Conservation (phyloP, 2,888 invertebrate genomes). For the Myopa tessellatipennis region DNA sequence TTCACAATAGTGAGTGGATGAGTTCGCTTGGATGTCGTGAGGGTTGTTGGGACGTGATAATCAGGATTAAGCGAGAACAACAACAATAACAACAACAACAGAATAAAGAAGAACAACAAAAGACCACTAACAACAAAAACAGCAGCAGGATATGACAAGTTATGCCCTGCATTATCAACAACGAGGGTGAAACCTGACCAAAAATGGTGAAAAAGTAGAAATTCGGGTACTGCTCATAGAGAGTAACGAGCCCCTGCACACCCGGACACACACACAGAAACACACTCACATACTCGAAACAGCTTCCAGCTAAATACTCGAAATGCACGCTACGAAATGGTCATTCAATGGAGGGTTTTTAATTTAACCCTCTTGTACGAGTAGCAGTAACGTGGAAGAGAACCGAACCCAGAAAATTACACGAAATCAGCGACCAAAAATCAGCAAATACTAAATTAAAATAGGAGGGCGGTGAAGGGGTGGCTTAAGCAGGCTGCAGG, state of each 20-base stretch:
- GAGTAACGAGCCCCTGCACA: constrained; percentile 11
- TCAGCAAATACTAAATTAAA: constrained; percentile 28
- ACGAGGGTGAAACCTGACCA: constrained; percentile 33
- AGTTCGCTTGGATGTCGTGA: background rate
- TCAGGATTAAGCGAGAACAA: constrained; percentile 10
- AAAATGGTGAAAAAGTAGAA: constrained; percentile 14
- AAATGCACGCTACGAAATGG: constrained; percentile 23
- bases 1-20: background rate
- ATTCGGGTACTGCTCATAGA: background rate
- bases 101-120: background rate
- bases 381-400: background rate
- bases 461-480: background rate
- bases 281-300: background rate
- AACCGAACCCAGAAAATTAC: constrained; percentile 35
- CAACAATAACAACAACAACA: background rate
- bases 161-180: constrained; percentile 6
- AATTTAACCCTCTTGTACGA: constrained; percentile 32
- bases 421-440: constrained; percentile 37
- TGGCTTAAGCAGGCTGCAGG: background rate
- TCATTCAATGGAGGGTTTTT: constrained; percentile 31
- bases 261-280: background rate
- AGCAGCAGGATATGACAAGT: constrained; percentile 24
- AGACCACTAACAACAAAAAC: constrained; percentile 13
- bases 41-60: constrained; percentile 9
- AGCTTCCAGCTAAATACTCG: constrained; percentile 27